Percentiles rank a stretch among this genome's conserved stretches.
Conservation (phyloP, 2,113 vertebrate species). For the Leptobrachium leishanense region DNA sequence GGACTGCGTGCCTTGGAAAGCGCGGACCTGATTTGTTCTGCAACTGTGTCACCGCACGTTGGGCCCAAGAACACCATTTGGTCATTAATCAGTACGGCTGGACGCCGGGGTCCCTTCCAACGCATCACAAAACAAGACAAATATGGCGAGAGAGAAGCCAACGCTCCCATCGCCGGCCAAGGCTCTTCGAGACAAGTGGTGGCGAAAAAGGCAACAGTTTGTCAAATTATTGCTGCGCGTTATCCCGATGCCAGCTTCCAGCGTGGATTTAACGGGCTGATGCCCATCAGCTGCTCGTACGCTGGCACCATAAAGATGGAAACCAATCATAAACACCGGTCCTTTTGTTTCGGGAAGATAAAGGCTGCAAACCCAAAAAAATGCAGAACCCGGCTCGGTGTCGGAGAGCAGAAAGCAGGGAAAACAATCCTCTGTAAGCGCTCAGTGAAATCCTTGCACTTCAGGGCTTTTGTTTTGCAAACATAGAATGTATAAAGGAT, state of each 20-base stretch:
- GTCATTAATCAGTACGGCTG: conserved; percentile 39
- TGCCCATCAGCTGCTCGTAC: neutral
- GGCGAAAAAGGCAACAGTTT: neutral
- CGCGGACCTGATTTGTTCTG: neutral
- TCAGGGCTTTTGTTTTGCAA: too few relatives aligned
- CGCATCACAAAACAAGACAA: conserved; percentile 12
- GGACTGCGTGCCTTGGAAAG: conserved; percentile 30
- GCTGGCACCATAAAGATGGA: too few relatives aligned
- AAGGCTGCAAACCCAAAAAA: too few relatives aligned
- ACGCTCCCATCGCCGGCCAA: neutral
- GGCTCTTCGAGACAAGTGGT: neutral
- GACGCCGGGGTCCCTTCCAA: neutral
- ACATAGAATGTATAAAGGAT: too few relatives aligned
- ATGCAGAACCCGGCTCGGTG: too few relatives aligned
- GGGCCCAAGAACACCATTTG: conserved; percentile 43
- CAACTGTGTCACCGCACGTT: conserved; percentile 10
- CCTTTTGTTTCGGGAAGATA: too few relatives aligned
- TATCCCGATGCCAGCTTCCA: neutral
- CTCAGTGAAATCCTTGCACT: too few relatives aligned
- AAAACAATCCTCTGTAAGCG: too few relatives aligned
- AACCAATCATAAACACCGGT: too few relatives aligned
- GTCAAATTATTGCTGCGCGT: too few relatives aligned
- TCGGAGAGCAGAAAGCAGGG: too few relatives aligned
- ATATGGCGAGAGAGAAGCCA: neutral
- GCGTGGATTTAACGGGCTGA: neutral